These are phyloP conservation scores for Ondatra zibethicus DNA, from an alignment of 2,113 vertebrate species.

Conservation along the genomic window DNA sequence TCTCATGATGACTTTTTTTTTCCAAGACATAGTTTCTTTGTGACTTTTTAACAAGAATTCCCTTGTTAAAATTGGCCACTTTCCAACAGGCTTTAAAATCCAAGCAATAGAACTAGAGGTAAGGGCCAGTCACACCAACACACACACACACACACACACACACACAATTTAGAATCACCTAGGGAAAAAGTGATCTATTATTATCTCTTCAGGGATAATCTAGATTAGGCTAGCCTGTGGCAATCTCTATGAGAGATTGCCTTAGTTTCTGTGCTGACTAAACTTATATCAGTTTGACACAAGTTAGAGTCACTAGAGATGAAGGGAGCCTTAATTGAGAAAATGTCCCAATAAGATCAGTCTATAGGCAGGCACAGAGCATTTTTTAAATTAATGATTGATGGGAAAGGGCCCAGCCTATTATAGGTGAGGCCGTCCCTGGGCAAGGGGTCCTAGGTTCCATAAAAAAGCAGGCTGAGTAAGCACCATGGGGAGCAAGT, in stretches of 20 bases:
- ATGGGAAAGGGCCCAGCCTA: not conserved
- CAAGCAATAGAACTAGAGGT: conserved; percentile 26
- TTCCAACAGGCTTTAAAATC: conserved; percentile 64
- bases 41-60: conserved; percentile 47
- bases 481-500: not conserved
- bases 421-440: not conserved
- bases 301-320: not conserved
- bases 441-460: not conserved
- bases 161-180: not conserved
- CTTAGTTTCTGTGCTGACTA: not conserved
- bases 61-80: conserved; percentile 58
- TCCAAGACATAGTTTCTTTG: not conserved
- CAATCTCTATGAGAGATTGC: not conserved
- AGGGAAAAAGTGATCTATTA: no score
- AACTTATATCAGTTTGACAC: not conserved
- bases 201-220: not conserved
- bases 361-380: not conserved
- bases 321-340: not conserved
- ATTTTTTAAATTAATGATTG: not conserved
- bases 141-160: not conserved
- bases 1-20: conserved; percentile 49
- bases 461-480: not conserved
- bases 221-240: not conserved
- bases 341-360: not conserved
- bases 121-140: not conserved